Conservation (phyloP, 2,888 invertebrate species). For the Cheilosia vulpina region DNA sequence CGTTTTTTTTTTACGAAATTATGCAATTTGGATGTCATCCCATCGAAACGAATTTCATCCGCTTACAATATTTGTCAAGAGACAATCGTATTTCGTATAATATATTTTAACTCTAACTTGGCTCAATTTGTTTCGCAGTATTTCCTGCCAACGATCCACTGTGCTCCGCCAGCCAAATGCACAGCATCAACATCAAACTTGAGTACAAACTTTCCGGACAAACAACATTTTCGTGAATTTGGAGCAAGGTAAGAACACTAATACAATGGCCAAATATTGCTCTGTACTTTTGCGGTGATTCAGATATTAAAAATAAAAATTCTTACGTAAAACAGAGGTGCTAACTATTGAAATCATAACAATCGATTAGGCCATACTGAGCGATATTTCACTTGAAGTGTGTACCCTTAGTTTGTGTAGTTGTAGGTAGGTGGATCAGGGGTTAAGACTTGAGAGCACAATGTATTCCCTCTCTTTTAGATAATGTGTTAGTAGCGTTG, state of each 20-base stretch:
- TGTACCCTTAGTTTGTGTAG: background rate
- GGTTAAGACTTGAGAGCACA: conserved; percentile 23
- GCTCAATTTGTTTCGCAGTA: background rate
- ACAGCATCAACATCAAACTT: background rate
- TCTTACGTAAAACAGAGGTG: background rate
- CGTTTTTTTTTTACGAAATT: no score
- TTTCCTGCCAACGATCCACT: conserved; percentile 5
- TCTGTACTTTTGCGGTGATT: conserved; percentile 3
- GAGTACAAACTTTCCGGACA: conserved; percentile 19
- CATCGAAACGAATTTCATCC: no score
- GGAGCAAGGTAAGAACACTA: conserved; percentile 45
- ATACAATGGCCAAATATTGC: conserved; percentile 48
- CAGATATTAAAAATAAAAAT: conserved; percentile 12
- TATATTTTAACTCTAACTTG: no score
- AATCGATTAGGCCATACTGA: background rate
- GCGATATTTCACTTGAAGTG: conserved; percentile 16
- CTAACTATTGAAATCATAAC: conserved; percentile 7
- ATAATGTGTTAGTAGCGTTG: conserved; percentile 7
- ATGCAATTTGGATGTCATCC: no score
- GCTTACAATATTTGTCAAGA: no score
- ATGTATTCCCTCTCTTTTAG: background rate
- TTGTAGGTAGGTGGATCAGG: conserved; percentile 29
- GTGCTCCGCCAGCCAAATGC: background rate
- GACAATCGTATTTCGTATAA: no score
- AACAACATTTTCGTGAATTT: conserved; percentile 35